Base-by-base conservation (phyloP, 2,797 vertebrate genomes). In the Epinephelus malabaricus region DNA sequence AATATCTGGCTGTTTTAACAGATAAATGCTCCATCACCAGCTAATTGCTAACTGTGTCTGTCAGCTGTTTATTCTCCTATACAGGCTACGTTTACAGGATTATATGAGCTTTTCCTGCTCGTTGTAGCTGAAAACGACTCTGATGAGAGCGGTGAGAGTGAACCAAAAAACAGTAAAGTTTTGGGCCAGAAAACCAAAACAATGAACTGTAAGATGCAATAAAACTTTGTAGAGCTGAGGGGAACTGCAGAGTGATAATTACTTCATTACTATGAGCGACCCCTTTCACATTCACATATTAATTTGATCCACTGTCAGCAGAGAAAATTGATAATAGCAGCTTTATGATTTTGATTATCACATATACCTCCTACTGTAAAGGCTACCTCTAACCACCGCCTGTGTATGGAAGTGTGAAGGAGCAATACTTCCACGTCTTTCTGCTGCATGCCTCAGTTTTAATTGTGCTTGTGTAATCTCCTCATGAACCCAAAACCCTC, bases 401-500 rank as follows among this genome's bases (percentile, higher is more conserved):
- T 47, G 6, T 62, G 46, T n/a, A 75, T 72, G 64, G 27, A 43
- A 40, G 53, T 25, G 40, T 49, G 23, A 49, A 30, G 23, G 19
- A 54, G 25, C 15, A 60, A 10, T 34, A 34, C 27, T 18, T 53
- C 10, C 21, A 8, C 0, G 0, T 66, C 3, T 73, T 45, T 79
- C 46, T 67, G 45, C 68, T 49, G 60, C 47, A 38, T 81, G 76
- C 55, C 11, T 72, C 43, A 3, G 18, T 76, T 77, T 47, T 49
- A 60, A 69, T 61, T 58, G 6, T 74, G 56, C 78, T 70, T 73
- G 18, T 65, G 27, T 67, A 62, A 85, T 78, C 47, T 66, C 14
- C 40, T 76, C 47, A 23, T 67, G 50, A 75, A 76, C 72, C 61
- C n/a, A 30, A 73, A 88, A 60, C 60, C 50, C 51, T 88, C 65